Evolutionary conservation across 2,797 vertebrate genomes (phyloP).

Genomic region (Graptemys geographica): DNA sequence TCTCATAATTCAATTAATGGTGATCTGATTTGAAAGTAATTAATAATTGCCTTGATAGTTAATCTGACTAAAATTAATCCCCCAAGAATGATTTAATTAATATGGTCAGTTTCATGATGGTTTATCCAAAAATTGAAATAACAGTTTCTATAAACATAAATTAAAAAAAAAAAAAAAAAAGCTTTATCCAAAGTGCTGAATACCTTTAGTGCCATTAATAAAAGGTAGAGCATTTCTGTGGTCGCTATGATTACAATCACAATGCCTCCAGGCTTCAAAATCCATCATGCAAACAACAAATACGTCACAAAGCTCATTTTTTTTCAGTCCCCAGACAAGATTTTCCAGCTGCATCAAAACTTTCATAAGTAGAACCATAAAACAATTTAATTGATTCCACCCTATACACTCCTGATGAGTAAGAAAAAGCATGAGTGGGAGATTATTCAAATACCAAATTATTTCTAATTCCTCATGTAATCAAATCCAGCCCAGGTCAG

Average conservation of each 20-base stretch:
- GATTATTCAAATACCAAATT: not conserved
- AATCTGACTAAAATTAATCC: not conserved
- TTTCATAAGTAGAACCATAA: not conserved
- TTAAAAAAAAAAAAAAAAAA: not conserved
- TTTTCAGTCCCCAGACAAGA: not conserved
- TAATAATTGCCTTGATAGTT: not conserved
- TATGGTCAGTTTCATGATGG: not conserved
- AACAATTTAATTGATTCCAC: not conserved
- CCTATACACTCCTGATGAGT: not conserved
- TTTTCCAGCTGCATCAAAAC: constrained; percentile 4
- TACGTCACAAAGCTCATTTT: not conserved
- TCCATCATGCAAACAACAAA: not conserved
- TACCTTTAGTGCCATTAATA: not conserved
- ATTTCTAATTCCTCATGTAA: not conserved
- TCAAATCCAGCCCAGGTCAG: not conserved
- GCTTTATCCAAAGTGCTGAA: not conserved
- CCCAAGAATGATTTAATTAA: not conserved
- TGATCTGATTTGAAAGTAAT: not conserved
- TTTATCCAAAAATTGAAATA: constrained; percentile 16
- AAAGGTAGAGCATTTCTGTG: not conserved
- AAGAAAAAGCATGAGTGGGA: not conserved
- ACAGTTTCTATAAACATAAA: not conserved
- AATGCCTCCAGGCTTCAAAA: not conserved
- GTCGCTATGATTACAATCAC: not conserved
- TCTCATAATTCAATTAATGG: not conserved